Conservation (phyloP, 2,113 vertebrate genomes). For the Xyliphius kryptos region DNA sequence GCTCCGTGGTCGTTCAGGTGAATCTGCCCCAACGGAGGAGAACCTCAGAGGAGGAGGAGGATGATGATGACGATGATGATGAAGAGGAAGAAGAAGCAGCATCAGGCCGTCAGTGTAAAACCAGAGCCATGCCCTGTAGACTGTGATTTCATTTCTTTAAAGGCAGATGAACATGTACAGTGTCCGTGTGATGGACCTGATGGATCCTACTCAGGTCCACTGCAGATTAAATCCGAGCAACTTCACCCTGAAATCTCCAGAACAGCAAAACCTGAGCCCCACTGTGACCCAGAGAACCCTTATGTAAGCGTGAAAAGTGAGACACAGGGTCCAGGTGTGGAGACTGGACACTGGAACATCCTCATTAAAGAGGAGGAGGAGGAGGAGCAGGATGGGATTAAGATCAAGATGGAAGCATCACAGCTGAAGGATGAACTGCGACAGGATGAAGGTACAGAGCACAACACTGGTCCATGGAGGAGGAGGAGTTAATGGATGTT, state of each 20-base stretch:
- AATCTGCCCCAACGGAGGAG: too few species aligned
- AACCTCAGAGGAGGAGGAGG: too few species aligned
- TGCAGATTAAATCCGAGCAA: background rate
- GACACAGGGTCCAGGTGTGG: slow-evolving; percentile 23
- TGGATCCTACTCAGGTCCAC: too few species aligned
- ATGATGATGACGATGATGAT: too few species aligned
- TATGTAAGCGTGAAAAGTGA: slow-evolving; percentile 48
- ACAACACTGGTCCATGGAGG: background rate
- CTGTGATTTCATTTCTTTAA: too few species aligned
- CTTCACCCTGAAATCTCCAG: slow-evolving; percentile 2
- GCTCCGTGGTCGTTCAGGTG: too few species aligned
- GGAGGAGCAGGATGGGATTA: slow-evolving; percentile 10
- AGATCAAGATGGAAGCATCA: slow-evolving; percentile 27
- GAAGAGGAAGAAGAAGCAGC: too few species aligned
- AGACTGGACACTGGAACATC: slow-evolving; percentile 38
- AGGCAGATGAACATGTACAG: too few species aligned
- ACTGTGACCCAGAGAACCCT: slow-evolving; percentile 5
- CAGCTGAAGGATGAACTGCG: slow-evolving; percentile 1
- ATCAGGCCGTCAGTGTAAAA: too few species aligned
- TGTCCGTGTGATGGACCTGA: too few species aligned
- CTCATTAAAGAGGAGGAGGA: slow-evolving; percentile 35
- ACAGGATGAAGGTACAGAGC: slow-evolving; percentile 47
- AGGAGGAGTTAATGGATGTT: too few species aligned
- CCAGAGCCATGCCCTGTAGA: too few species aligned
- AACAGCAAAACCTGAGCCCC: slow-evolving; percentile 31